Evolutionary conservation across 1,140 invertebrate species (phyloP).

Genomic region (Drosophila eugracilis): DNA sequence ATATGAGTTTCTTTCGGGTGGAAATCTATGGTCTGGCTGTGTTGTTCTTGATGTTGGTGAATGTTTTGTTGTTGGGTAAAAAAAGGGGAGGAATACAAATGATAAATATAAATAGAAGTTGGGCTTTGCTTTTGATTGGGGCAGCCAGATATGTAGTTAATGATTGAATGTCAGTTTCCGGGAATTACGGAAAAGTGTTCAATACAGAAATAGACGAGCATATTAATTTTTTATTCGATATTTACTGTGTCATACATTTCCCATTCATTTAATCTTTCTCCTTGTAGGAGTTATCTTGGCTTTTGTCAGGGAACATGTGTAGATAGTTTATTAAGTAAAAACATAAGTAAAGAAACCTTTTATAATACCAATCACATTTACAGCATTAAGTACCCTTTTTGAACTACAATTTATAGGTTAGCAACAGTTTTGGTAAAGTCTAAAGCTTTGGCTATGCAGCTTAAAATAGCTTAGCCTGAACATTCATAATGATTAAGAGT

Average conservation of each 20-base stretch:
- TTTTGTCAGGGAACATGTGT: too few species aligned
- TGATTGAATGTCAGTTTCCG: slow-evolving; percentile 10
- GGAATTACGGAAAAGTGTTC: slow-evolving; percentile 4
- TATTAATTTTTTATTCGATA: background rate
- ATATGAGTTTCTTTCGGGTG: slow-evolving; percentile 24
- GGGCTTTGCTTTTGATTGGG: slow-evolving; percentile 6
- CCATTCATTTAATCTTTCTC: background rate
- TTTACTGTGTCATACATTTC: background rate
- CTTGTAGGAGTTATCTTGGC: background rate
- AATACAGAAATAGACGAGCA: slow-evolving; percentile 4
- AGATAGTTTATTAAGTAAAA: too few species aligned
- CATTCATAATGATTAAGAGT: slow-evolving; percentile 76
- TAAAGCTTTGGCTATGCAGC: slow-evolving; percentile 6
- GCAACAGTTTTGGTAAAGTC: background rate
- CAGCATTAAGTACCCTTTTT: background rate
- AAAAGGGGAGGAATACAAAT: slow-evolving; percentile 33
- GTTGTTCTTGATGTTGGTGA: slow-evolving; percentile 11
- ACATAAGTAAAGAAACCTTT: too few species aligned
- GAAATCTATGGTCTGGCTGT: slow-evolving; percentile 3
- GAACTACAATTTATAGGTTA: background rate
- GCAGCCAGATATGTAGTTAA: slow-evolving; percentile 20
- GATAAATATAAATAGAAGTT: slow-evolving; percentile 40
- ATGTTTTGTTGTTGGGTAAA: slow-evolving; percentile 1
- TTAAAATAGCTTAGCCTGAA: slow-evolving; percentile 27
- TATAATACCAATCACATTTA: too few species aligned